Evolutionary conservation across 2,797 vertebrate species (phyloP).

Genomic region (Ceryle rudis): DNA sequence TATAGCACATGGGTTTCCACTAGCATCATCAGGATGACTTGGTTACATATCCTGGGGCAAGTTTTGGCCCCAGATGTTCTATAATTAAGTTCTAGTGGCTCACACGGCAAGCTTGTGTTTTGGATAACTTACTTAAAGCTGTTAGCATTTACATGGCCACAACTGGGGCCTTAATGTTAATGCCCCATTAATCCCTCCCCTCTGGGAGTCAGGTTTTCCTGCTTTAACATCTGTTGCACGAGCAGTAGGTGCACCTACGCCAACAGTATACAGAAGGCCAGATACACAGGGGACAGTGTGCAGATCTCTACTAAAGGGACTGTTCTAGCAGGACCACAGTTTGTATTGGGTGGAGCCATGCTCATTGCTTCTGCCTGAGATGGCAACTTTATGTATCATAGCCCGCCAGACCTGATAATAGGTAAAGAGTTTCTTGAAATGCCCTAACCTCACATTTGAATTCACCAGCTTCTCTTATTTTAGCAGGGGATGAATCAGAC

Average conservation of each 20-base stretch:
- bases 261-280: background rate
- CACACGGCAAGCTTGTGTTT: background rate
- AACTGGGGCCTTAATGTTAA: slow-evolving; percentile 1
- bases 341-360: background rate
- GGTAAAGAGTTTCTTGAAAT: background rate
- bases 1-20: background rate
- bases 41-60: background rate
- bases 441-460: background rate
- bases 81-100: slow-evolving; percentile 12
- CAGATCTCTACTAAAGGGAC: background rate
- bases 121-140: slow-evolving; percentile 23
- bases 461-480: background rate
- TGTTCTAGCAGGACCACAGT: background rate
- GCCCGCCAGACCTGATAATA: background rate
- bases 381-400: background rate
- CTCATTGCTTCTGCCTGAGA: background rate
- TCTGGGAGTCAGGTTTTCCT: slow-evolving; percentile 4
- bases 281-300: background rate
- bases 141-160: slow-evolving; percentile 10
- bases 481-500: background rate
- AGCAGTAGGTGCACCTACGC: background rate
- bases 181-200: slow-evolving; percentile 20
- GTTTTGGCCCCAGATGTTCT: slow-evolving; percentile 26
- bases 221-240: slow-evolving; percentile 40
- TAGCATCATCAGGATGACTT: background rate